phyloP scores from a whole-genome alignment of 35 echinoderm and acorn worm genomes.

The Lytechinus variegatus region DNA sequence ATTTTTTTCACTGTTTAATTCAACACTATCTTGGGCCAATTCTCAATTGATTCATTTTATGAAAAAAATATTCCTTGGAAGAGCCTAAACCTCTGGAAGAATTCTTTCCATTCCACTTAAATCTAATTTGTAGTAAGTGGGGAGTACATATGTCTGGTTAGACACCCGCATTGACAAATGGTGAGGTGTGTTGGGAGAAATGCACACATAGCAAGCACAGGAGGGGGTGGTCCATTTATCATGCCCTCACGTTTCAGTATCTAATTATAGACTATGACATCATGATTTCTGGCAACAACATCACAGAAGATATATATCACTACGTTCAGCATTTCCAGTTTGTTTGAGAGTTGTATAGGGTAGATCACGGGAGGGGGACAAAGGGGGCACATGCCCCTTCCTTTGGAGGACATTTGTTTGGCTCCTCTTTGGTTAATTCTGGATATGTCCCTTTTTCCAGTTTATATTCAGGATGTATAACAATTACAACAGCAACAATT shows the following conservation, averaged over 20 bases:
- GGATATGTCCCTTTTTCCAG: too few relatives aligned
- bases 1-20: not conserved
- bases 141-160: not conserved
- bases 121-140: not conserved
- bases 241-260: not conserved
- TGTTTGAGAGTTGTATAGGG: not conserved
- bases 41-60: not conserved
- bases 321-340: not conserved
- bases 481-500: too few relatives aligned
- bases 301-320: not conserved
- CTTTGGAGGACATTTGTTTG: too few relatives aligned
- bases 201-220: not conserved
- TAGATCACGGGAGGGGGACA: too few relatives aligned
- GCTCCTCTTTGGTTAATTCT: too few relatives aligned
- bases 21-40: not conserved
- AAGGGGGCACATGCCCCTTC: too few relatives aligned
- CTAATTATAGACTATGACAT: not conserved
- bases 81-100: not conserved
- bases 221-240: not conserved
- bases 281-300: not conserved
- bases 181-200: constrained; percentile 16
- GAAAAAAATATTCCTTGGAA: not conserved
- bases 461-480: too few relatives aligned
- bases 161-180: not conserved
- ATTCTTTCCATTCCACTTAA: constrained; percentile 30